phyloP scores from a whole-genome alignment of 2,113 vertebrate genomes.

The Ameiurus melas region DNA sequence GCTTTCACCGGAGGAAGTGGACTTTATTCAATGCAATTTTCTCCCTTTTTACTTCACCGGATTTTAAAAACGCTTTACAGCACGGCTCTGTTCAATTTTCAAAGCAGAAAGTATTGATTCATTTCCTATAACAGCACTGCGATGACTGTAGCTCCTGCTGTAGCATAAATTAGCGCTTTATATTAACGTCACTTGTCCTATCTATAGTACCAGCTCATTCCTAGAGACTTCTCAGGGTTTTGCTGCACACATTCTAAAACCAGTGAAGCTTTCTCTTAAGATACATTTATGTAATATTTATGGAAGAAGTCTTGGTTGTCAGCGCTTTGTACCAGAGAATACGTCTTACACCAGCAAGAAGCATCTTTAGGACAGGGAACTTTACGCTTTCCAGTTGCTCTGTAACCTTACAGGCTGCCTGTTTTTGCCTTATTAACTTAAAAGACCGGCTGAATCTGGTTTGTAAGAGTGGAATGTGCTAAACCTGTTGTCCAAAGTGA shows the following conservation, averaged over 20 bases:
- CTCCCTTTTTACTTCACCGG: background rate
- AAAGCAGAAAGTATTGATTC: no score
- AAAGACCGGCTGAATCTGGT: background rate
- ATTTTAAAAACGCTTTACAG: background rate
- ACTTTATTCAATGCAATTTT: conserved; percentile 2
- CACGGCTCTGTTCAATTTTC: background rate
- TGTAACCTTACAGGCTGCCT: background rate
- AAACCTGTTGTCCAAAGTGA: background rate
- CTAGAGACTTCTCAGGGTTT: background rate
- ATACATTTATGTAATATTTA: background rate
- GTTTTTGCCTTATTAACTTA: background rate
- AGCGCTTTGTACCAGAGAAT: background rate
- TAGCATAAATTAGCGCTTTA: background rate
- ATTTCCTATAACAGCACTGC: background rate
- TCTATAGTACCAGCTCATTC: background rate
- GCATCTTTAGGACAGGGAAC: background rate
- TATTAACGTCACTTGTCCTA: background rate
- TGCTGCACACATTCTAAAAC: background rate
- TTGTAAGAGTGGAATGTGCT: background rate
- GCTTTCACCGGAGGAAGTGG: background rate
- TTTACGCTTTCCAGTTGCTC: background rate
- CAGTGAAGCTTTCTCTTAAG: background rate
- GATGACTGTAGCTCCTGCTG: background rate
- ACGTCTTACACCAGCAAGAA: background rate
- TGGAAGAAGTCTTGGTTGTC: background rate